Percentiles rank a stretch among this genome's conserved stretches.
phyloP scores from a whole-genome alignment of 2,113 vertebrate genomes.

The Ramphastos sulfuratus region DNA sequence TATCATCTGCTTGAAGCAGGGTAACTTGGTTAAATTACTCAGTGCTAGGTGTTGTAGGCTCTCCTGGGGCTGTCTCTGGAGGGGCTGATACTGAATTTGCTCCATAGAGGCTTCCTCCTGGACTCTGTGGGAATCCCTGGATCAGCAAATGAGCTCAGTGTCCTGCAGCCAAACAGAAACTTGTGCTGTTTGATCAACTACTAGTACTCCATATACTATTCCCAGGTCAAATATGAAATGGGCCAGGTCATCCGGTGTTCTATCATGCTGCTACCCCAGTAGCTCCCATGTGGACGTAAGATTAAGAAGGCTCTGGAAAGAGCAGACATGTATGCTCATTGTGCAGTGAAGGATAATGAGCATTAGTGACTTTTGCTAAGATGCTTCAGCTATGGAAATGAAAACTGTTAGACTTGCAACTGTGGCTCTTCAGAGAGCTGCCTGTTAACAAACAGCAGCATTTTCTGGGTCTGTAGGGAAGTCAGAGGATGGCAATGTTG shows the following conservation, averaged over 20 bases:
- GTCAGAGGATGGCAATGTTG: conserved; percentile 3
- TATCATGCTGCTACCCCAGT: background rate
- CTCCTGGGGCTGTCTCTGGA: background rate
- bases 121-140: background rate
- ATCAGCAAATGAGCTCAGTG: background rate
- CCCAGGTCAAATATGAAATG: background rate
- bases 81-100: background rate
- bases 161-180: background rate
- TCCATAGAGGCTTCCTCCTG: background rate
- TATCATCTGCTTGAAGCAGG: background rate
- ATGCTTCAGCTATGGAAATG: conserved; percentile 65
- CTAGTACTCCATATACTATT: background rate
- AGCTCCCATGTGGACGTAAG: background rate
- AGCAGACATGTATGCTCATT: conserved; percentile 36
- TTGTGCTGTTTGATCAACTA: background rate
- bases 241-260: conserved; percentile 1
- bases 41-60: background rate
- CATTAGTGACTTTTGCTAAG: conserved; percentile 24
- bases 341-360: conserved; percentile 62
- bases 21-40: background rate
- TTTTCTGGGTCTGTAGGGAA: conserved; percentile 55
- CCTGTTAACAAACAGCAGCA: conserved; percentile 8
- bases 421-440: conserved; percentile 46
- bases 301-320: conserved; percentile 44
- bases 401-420: conserved; percentile 48